Base-by-base conservation (phyloP, 2,888 invertebrate genomes). In the Anthophora plumipes region DNA sequence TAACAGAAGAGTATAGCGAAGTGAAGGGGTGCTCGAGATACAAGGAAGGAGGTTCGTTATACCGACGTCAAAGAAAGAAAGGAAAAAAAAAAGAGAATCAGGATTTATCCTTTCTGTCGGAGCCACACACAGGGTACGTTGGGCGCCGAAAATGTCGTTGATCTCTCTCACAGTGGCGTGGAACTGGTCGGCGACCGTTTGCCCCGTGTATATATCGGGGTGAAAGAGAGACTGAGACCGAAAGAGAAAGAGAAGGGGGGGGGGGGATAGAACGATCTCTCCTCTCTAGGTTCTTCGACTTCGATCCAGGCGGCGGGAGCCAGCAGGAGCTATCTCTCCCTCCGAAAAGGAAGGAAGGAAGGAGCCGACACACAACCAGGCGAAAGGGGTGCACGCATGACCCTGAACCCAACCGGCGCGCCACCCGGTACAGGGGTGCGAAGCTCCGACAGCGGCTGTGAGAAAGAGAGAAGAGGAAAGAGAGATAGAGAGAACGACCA, bases 381-480 rank as follows among this genome's bases (percentile, higher is more conserved):
- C 81, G 78, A 85, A 86, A 85, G 88, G 90, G 90, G 89, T 89
- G 89, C 88, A 90, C 88, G 90, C 90, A 91, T 92, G 93, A 92
- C 92, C 93, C 92, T 92, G 93, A 92, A 93, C 91, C 91, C 87
- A 91, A 88, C 89, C 88, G 89, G 85, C 87, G 89, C 89, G 89
- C 86, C 88, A 88, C 90, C 89, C 90, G 88, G 89, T 89, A 91
- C 88, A 90, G 90, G 89, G 90, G 88, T 90, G 89, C 89, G 87
- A 89, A 90, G 67, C 89, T 87, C 82, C 70, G 80, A 52, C 73
- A 77, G 79, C 54, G 81, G 61, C 77, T 68, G 80, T 60, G 39
- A 48, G 48, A 48, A 17, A 14, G 55, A 14, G 61, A 70, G 83
- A 69, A 73, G 68, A 78, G 80, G 87, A 82, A 71, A 75, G 75